Evolutionary conservation across 2,113 vertebrate species (phyloP).

Genomic region (Paracanthobrama guichenoti): DNA sequence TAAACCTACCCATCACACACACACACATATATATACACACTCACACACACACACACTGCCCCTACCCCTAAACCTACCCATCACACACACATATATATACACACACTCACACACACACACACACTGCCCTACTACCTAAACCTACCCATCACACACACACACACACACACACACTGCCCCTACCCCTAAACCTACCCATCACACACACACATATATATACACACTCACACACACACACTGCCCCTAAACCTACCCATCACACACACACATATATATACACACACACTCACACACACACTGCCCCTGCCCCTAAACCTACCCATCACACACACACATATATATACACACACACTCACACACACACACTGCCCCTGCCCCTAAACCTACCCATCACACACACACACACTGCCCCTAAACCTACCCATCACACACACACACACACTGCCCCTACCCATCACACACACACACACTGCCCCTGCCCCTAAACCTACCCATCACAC

Average conservation of each 20-base stretch:
- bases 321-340: too few relatives aligned
- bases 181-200: neutral
- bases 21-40: too few relatives aligned
- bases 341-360: neutral
- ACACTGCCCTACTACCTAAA: too few relatives aligned
- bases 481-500: neutral
- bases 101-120: neutral
- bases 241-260: neutral
- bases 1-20: too few relatives aligned
- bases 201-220: too few relatives aligned
- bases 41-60: neutral
- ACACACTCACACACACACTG: neutral
- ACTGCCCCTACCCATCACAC: neutral
- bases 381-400: neutral
- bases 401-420: neutral
- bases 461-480: conserved; percentile 15
- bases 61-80: neutral
- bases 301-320: too few relatives aligned
- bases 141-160: too few relatives aligned
- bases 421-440: neutral
- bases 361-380: neutral
- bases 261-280: too few relatives aligned
- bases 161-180: conserved; percentile 10
- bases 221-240: neutral
- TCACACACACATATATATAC: too few relatives aligned